Evolutionary conservation across 1,140 invertebrate genomes (phyloP), one percentile per base, ranked within the genome.

Genomic region (Yoshiicerus persimilis): DNA sequence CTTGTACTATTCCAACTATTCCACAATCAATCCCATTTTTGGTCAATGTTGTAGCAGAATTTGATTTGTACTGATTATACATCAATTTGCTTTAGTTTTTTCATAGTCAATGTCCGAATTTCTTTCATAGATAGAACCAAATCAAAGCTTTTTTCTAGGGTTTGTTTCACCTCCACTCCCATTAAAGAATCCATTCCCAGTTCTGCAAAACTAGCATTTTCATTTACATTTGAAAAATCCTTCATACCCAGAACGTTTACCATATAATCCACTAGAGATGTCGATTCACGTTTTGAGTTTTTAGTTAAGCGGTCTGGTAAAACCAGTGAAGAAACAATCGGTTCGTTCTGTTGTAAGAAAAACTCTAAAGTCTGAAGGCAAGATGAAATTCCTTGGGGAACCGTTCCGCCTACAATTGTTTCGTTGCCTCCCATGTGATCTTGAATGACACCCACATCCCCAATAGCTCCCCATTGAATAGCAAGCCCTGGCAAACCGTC

Each of bases 131-230:
- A 95, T 8, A 97, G 92, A 90, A 95, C 94, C 47, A 97, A 92
- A 92, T 97, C 96, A 92, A 95, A 97, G 91, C 97, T 96, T 91
- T 96, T 93, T 92, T 97, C 97, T 5, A 97, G 92, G 0, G 95
- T 96, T 92, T 97, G 96, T 91, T 97, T 97, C 87, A 97, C 96
- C 92, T 97, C 96, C 0, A 96, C 95, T 20, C 84, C 97, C 98
- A 99, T 99, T 38, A 99, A 93, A 0, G 98, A 99, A 92, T 99
- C 98, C 95, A 99, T 97, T 77, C 98, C 98, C 11, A 99, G 94
- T 92, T 99, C 98, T 16, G 96, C 96, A 9, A 99, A 93, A 32
- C 95, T 96, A 0, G 95, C 94, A 8, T 94, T 94, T 47, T 94
- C 93, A 84, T 96, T 96, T 2, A 99, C 93, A 77, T 95, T 96